Base-by-base conservation (phyloP, 2,888 invertebrate genomes). In the Spisula solida region DNA sequence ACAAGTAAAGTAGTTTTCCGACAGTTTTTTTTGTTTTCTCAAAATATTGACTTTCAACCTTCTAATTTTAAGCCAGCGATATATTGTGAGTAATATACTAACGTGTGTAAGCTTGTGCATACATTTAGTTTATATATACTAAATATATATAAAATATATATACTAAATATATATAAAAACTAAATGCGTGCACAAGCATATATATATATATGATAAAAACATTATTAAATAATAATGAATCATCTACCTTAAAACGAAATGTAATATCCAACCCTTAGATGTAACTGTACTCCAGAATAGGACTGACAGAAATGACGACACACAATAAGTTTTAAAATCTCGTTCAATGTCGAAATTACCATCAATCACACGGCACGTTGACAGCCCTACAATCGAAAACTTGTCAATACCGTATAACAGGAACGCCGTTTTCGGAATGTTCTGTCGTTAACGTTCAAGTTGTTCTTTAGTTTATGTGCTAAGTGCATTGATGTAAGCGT, bases 271-370 rank as follows among this genome's bases (percentile, higher is more conserved):
- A 75, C 29, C 75, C 75, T 18, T 16, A 34, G 16, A 18, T 31
- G 5, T 16, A 41, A 31, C 75, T 31, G n/a, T 75, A 75, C 75
- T 75, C 75, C 75, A 75, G 34, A 2, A 18, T 31, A 0, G 34
- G 31, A 75, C 75, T 34, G 75, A 66, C 60, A 25, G 60, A 66
- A 75, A 75, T 75, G 75, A 75, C 16, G 75, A 75, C n/a, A 34
- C 34, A 66, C 60, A 25, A 66, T 4, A n/a, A 18, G 31, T 31
- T 75, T 75, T 75, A 12, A 75, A 75, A 75, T 34, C 31, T 31
- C 25, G 75, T 75, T 75, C 25, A 31, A 75, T 34, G 31, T 14
- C 29, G 8, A 2, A 31, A 75, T 75, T 31, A 18, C 14, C 75
- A 75, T 75, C 75, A 75, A 75, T 75, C 75, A 75, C 29, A 29